Base-by-base conservation (phyloP, 2,888 invertebrate genomes). In the Rotaria macrura region DNA sequence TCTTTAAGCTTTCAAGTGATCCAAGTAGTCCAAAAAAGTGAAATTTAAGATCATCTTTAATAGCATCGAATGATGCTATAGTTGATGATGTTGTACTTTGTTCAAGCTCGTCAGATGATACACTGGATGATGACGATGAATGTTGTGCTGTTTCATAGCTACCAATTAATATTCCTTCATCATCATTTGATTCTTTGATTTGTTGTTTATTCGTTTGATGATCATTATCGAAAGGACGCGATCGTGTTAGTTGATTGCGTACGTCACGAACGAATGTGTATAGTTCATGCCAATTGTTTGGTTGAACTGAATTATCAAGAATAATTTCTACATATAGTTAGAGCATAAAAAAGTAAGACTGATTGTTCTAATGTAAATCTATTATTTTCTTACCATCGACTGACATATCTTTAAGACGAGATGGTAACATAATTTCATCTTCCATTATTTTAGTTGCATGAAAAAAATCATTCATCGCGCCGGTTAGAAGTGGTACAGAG, bases 391-490 rank as follows among this genome's bases (percentile, higher is more conserved):
- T 79, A 79, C 79, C 79, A n/a, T 79, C 79, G 4, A 79, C 25
- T 20, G 79, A 4, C 91, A 95, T 93, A 92, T 96, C 96, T 94
- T 95, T 94, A 88, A 96, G 93, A 87, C 95, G 93, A 91, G 95
- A 95, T 87, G 96, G 96, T 87, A 96, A 94, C 90, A 96, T 92
- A 89, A 96, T 95, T n/a, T 95, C 96, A 90, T 96, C 95, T 90
- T 96, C 95, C 96, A 96, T 96, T 88, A 94, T 93, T 91, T 94
- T 95, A 52, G 96, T 95, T 88, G 94, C 94, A 91, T 94, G 94
- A 87, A 96, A 95, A 91, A 96, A 96, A 90, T 93, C 94, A 91
- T 96, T 95, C 94, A 96, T 95, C 88, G 95, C 94, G 89, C 95
- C 94, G 89, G 96, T 93, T 17, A 89, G 86, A 3, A 79, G 2